Base-by-base conservation (phyloP, 2,888 invertebrate species). In the Dyspetes luteomarginatus region DNA sequence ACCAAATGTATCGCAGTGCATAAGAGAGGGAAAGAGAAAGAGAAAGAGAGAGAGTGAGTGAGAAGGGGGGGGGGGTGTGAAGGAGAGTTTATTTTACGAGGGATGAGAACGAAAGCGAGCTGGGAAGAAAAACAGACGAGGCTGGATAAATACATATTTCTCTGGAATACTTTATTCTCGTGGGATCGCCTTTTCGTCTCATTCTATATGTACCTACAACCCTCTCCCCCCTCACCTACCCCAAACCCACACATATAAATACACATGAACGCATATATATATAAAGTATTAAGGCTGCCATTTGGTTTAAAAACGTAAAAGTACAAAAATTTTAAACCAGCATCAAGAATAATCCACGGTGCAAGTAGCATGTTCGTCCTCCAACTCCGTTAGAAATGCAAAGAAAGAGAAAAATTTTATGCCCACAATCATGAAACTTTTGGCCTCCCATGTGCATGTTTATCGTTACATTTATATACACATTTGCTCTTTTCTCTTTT, bases 121-220 rank as follows among this genome's bases (percentile, higher is more conserved):
- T 24, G 15, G 15, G n/a, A 68, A 43, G 52, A 68, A 68, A 68
- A 62, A 67, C 71, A 56, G 28, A 28, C 43, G 48, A 64, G 56
- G 48, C 72, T 72, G 67, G 80, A 77, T 65, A 73, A 67, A 81
- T 77, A 81, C 72, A 81, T 77, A 77, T 81, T 81, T 77, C 80
- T 72, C 67, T 77, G 77, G 65, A 56, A 77, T 77, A 77, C 77
- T 77, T 81, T 77, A 81, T 81, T 68, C 72, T 72, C 77, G 58
- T n/a, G 17, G 52, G 45, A 41, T 36, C 41, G 60, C 43, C 41
- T 68, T 45, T 4, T 52, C 17, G 19, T 22, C 65, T 45, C 50
- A 28, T 17, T 12, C 24, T 15, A 5, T 5, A 15, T 48, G 48
- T 17, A 48, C 0, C 19, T n/a, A n/a, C n/a, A n/a, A n/a, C n/a